Conservation (phyloP, 2,113 vertebrate genomes). For the Globicephala melas region DNA sequence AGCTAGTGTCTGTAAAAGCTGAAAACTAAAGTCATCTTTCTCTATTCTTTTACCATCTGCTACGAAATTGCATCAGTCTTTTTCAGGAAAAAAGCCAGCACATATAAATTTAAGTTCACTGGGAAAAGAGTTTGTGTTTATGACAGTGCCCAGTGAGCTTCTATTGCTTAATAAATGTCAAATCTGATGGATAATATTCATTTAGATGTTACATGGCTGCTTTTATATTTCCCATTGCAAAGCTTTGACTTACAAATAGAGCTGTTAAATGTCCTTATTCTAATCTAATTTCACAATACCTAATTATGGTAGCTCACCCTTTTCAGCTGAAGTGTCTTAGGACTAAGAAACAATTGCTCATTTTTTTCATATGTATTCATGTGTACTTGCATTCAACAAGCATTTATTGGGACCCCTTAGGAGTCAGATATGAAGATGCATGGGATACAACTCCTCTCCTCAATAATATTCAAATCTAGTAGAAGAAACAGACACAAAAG, state of each 20-base stretch:
- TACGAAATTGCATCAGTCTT: constrained; percentile 60
- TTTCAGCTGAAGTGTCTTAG: constrained; percentile 48
- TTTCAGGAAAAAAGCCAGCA: constrained; percentile 45
- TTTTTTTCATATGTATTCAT: background rate
- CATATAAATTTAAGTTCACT: constrained; percentile 67
- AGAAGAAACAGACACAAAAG: background rate
- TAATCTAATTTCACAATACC: constrained; percentile 68
- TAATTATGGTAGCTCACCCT: constrained; percentile 63
- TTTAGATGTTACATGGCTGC: constrained; percentile 66
- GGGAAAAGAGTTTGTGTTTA: constrained; percentile 68
- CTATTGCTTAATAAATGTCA: constrained; percentile 75
- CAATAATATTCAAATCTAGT: background rate
- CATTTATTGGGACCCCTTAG: background rate
- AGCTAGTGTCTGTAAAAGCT: constrained; percentile 13
- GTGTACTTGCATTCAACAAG: background rate
- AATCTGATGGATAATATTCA: constrained; percentile 78
- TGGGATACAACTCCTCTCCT: background rate
- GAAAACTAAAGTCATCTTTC: constrained; percentile 53
- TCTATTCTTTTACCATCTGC: constrained; percentile 57
- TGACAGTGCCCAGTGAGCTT: background rate
- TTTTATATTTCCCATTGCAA: constrained; percentile 68
- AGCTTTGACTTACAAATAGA: constrained; percentile 53
- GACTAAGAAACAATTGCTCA: background rate
- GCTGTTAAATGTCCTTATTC: constrained; percentile 58
- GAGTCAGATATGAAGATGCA: background rate